These are phyloP conservation scores for Mionectes olivaceus DNA, from an alignment of 2,797 vertebrate species.

Conservation along the genomic window DNA sequence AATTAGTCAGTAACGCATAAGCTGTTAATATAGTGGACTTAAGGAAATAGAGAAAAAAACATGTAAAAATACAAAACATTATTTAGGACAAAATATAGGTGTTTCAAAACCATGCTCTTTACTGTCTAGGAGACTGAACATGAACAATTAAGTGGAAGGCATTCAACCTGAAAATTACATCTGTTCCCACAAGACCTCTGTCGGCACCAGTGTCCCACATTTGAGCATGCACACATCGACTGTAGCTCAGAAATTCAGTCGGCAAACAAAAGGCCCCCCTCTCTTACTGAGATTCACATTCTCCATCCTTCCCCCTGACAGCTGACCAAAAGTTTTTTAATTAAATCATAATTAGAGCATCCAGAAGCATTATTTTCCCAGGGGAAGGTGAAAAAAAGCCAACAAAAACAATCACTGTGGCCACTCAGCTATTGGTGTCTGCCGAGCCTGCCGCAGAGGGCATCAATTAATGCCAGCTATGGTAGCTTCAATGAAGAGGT, in stretches of 20 bases:
- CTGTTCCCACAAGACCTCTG: background rate
- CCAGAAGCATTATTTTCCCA: slow-evolving; percentile 3
- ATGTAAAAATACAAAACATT: background rate
- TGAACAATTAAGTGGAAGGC: background rate
- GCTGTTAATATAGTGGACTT: background rate
- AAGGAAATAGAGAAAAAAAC: background rate
- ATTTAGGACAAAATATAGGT: background rate
- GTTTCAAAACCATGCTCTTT: background rate
- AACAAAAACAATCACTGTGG: background rate
- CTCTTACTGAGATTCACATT: background rate
- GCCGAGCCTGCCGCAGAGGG: background rate
- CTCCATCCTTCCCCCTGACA: background rate
- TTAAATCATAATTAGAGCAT: slow-evolving; percentile 51
- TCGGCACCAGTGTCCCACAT: background rate
- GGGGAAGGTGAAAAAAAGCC: background rate
- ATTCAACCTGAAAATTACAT: background rate
- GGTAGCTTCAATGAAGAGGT: background rate
- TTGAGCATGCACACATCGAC: background rate
- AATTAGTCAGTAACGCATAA: background rate
- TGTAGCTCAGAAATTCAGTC: background rate
- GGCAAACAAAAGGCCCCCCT: slow-evolving; percentile 33
- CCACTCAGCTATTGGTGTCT: slow-evolving; percentile 7
- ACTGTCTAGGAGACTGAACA: background rate
- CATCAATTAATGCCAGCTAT: background rate
- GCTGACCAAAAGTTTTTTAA: slow-evolving; percentile 12